Evolutionary conservation across 2,888 invertebrate genomes (phyloP).

Genomic region (Microplitis deprimator): DNA sequence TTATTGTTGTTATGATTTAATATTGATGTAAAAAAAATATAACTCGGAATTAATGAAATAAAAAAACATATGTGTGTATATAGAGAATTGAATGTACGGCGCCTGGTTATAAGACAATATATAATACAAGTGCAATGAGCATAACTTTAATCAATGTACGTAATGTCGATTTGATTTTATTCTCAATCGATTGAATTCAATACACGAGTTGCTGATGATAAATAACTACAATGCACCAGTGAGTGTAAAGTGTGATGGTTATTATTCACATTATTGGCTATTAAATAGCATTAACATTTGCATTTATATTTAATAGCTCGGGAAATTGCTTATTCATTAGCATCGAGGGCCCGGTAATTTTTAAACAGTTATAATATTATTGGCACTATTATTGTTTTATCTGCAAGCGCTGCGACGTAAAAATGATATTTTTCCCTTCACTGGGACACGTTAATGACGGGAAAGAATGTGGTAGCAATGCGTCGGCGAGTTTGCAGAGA

Average conservation of each 20-base stretch:
- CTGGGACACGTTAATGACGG: constrained; percentile 12
- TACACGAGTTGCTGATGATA: not conserved
- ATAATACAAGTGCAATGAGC: constrained; percentile 17
- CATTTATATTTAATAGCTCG: not conserved
- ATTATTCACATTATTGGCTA: not conserved
- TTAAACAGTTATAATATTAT: no score
- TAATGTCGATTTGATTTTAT: not conserved
- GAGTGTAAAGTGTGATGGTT: not conserved
- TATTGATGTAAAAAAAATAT: no score
- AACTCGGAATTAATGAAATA: no score
- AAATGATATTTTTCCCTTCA: not conserved
- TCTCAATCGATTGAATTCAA: not conserved
- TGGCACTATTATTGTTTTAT: not conserved
- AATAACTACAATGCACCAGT: not conserved
- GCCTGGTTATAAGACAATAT: not conserved
- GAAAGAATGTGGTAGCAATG: constrained; percentile 1
- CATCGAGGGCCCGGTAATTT: not conserved
- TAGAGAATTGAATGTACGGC: constrained; percentile 9
- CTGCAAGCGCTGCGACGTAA: not conserved
- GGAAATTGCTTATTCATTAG: not conserved
- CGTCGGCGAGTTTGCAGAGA: constrained; percentile 42
- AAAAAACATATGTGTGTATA: no score
- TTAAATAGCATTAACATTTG: not conserved
- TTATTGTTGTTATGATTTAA: not conserved
- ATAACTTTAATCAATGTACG: constrained; percentile 1